phyloP scores from a whole-genome alignment of 2,113 vertebrate genomes.

The Smithornis capensis region DNA sequence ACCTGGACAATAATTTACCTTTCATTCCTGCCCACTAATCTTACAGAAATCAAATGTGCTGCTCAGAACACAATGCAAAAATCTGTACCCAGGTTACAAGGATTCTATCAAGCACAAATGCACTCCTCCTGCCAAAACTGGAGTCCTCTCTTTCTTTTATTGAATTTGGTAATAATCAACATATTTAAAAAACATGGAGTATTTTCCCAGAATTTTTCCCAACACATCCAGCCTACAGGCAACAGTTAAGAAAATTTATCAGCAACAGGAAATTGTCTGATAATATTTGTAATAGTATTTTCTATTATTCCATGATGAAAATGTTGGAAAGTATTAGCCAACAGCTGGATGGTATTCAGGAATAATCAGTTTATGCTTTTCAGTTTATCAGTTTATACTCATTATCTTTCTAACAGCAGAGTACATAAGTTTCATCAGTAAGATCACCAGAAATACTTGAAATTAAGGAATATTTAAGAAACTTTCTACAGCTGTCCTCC shows the following conservation, averaged over 20 bases:
- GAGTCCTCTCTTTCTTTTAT: not conserved
- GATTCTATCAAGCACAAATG: not conserved
- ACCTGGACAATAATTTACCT: not conserved
- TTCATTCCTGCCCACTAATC: not conserved
- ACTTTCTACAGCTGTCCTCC: not conserved
- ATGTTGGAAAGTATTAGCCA: not conserved
- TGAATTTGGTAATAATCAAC: not conserved
- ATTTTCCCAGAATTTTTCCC: not conserved
- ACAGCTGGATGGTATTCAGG: not conserved
- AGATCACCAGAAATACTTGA: not conserved
- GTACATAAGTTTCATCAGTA: not conserved
- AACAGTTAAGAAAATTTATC: not conserved
- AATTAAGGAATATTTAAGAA: not conserved
- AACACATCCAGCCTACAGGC: not conserved
- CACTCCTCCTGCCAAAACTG: not conserved
- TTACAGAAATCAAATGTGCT: not conserved
- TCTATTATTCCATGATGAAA: not conserved
- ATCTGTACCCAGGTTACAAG: not conserved
- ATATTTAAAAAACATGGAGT: not conserved
- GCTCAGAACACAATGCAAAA: not conserved
- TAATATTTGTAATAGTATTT: not conserved
- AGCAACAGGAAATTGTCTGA: not conserved
- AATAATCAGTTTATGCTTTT: not conserved
- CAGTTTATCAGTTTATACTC: not conserved
- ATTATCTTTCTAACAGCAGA: not conserved